Evolutionary conservation across 2,888 invertebrate genomes (phyloP), one percentile per base, ranked within the genome.

Genomic region (Nasonia oneida): DNA sequence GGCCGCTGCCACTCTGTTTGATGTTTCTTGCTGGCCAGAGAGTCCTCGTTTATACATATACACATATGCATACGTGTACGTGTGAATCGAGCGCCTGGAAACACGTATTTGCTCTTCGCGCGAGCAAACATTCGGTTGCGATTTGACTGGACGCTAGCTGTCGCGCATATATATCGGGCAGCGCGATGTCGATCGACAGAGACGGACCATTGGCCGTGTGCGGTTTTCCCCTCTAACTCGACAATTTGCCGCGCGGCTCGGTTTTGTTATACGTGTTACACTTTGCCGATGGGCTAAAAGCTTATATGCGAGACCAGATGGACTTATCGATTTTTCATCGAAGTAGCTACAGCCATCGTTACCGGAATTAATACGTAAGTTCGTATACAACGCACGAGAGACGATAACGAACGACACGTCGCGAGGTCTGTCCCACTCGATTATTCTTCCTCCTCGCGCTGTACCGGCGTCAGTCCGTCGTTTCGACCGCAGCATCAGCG

Each of bases 341-440:
- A 29, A 29, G 29, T 29, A 29, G 29, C 29, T 29, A 29, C 1
- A 29, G 29, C 29, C 29, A 29, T 29, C 29, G 29, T 29, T 29
- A 29, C 29, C 29, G 29, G 1, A 29, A 29, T 29, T 29, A 29
- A 29, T 29, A 1, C 29, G 29, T 1, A 29, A 47, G 47, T 47
- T 47, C 23, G 29, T 29, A 29, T 29, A 23, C n/a, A 53, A 81
- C 78, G n/a, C n/a, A n/a, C 18, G 3, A 23, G 12, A n/a, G 57
- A 57, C 57, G 6, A 77, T 2, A 57, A 81, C 14, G 42, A 29
- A 81, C n/a, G n/a, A 10, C 29, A 29, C 67, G 29, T 2, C 12
- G 61, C 37, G n/a, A 61, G 71, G 61, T 87, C 83, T 85, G 81
- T 71, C 70, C 23, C 70, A 50, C 50, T 76, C 76, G 83, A 70